Evolutionary conservation across 2,113 vertebrate species (phyloP).

Genomic region (Dinomys branickii): DNA sequence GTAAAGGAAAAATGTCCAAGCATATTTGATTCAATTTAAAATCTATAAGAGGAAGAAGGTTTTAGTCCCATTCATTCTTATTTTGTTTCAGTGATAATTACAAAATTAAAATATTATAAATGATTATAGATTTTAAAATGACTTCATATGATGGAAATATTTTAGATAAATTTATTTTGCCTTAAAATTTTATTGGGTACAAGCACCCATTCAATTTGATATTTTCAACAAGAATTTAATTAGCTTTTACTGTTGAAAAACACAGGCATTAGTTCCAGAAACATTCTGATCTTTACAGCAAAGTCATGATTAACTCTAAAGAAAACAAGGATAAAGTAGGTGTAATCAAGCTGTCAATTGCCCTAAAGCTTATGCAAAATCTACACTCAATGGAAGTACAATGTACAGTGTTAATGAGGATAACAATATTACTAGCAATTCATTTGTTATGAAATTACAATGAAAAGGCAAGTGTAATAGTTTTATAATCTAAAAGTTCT

Average conservation of each 20-base stretch:
- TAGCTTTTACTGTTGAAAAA: background rate
- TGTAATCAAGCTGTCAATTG: background rate
- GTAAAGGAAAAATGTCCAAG: background rate
- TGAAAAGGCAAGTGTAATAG: background rate
- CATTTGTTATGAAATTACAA: background rate
- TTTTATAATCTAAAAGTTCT: constrained; percentile 32
- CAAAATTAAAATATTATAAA: background rate
- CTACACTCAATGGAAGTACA: background rate
- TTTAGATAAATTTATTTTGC: background rate
- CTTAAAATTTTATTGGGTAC: background rate
- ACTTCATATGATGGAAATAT: background rate
- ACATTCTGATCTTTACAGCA: background rate
- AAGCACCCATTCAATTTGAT: background rate
- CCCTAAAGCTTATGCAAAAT: background rate
- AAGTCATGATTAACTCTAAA: background rate
- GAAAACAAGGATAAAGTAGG: background rate
- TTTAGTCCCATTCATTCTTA: background rate
- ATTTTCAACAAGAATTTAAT: background rate
- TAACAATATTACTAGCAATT: no score
- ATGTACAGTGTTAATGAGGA: background rate
- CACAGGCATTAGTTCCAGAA: background rate
- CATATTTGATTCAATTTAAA: background rate
- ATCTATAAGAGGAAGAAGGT: background rate
- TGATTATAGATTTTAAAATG: background rate
- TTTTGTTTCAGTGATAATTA: background rate